Conservation (phyloP, 23 tunicate genomes). For the Clavelina lepadiformis region DNA sequence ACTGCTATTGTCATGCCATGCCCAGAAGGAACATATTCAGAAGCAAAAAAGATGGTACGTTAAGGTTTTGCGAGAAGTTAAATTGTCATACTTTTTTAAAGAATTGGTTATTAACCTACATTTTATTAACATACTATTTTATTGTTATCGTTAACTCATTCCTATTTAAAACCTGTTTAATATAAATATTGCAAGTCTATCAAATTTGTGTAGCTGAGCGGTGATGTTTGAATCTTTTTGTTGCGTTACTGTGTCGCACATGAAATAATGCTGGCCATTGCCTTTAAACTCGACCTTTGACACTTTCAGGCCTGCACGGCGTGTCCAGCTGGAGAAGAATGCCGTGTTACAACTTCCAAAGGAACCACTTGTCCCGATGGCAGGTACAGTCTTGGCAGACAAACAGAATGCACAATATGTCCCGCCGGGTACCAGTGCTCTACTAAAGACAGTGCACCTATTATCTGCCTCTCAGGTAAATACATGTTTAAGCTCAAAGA, state of each 20-base stretch:
- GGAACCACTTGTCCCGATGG: constrained; percentile 43
- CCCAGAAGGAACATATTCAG: constrained; percentile 65
- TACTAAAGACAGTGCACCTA: constrained; percentile 20
- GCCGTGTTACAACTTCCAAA: constrained; percentile 14
- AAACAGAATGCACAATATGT: constrained; percentile 53
- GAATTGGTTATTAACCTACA: no score
- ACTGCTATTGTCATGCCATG: constrained; percentile 33
- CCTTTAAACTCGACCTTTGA: no score
- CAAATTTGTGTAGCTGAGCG: no score
- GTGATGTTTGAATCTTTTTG: no score
- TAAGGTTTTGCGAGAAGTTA: not conserved
- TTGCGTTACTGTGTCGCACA: no score
- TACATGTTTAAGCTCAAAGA: not conserved
- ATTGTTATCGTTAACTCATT: not conserved
- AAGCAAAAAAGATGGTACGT: constrained; percentile 33
- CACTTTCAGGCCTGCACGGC: constrained; percentile 41
- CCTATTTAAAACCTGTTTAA: no score
- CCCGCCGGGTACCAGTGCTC: constrained; percentile 87
- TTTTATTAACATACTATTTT: not conserved
- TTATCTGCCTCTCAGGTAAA: constrained; percentile 58
- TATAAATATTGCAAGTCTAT: no score
- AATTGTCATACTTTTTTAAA: no score
- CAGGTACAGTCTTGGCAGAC: constrained; percentile 54
- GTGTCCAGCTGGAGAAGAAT: constrained; percentile 90
- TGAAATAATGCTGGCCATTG: no score